Conservation (phyloP, 1,140 invertebrate genomes). For the Maconellicoccus hirsutus region DNA sequence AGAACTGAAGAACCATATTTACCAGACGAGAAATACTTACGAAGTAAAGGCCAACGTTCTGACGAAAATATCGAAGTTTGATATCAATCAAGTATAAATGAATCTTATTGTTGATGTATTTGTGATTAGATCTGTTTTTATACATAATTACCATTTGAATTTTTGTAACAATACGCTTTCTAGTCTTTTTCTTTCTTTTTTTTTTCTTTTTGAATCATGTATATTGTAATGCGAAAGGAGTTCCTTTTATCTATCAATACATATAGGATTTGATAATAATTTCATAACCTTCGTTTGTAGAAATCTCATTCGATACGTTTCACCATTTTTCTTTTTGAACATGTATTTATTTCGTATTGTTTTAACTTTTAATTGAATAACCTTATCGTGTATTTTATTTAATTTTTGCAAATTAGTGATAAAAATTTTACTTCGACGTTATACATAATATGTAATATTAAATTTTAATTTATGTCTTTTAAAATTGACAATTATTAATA, state of each 20-base stretch:
- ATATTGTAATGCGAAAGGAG: not conserved
- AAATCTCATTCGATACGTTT: too few relatives aligned
- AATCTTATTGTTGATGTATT: not conserved
- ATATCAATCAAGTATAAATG: conserved; percentile 26
- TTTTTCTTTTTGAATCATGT: not conserved
- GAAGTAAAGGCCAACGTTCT: conserved; percentile 43
- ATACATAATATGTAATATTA: too few relatives aligned
- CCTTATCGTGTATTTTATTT: too few relatives aligned
- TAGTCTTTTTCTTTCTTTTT: conserved; percentile 1
- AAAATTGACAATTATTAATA: too few relatives aligned
- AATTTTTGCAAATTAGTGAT: too few relatives aligned
- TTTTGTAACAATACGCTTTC: not conserved
- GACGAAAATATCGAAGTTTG: conserved; percentile 66
- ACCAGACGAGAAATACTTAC: conserved; percentile 45
- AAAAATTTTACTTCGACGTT: too few relatives aligned
- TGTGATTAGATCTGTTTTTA: conserved; percentile 9
- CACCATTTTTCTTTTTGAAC: too few relatives aligned
- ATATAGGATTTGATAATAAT: not conserved
- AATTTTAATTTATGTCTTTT: too few relatives aligned
- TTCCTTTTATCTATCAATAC: not conserved
- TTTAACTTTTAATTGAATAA: too few relatives aligned
- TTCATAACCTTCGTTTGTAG: too few relatives aligned
- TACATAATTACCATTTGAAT: not conserved
- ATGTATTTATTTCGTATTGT: too few relatives aligned
- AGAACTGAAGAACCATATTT: conserved; percentile 75